These are phyloP conservation scores for Hiodon tergisus DNA, from an alignment of 2,113 vertebrate species.

Conservation along the genomic window DNA sequence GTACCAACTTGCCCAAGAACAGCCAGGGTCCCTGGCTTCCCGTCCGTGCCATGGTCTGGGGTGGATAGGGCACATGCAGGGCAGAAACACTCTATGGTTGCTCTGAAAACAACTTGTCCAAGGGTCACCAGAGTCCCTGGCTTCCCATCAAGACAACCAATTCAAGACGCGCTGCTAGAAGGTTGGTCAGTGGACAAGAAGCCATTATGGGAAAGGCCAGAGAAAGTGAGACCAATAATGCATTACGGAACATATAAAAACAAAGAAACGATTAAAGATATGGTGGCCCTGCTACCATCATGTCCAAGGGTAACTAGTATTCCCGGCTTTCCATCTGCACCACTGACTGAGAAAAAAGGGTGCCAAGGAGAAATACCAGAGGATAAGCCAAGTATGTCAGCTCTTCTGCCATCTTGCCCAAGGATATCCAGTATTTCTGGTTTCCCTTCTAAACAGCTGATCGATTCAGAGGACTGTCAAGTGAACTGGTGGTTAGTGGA, in stretches of 20 bases:
- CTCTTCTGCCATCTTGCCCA: constrained; percentile 32
- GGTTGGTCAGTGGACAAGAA: constrained; percentile 10
- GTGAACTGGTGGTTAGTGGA: constrained; percentile 22
- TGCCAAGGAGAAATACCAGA: not conserved
- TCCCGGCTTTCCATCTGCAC: constrained; percentile 38
- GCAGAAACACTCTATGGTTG: not conserved
- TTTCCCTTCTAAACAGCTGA: constrained; percentile 29
- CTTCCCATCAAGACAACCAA: constrained; percentile 22
- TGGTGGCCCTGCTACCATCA: constrained; percentile 15
- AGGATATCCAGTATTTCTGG: constrained; percentile 36
- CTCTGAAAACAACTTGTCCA: not conserved
- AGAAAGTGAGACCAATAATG: constrained; percentile 22
- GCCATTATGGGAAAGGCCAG: constrained; percentile 10
- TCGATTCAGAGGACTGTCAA: not conserved
- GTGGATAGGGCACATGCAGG: not conserved
- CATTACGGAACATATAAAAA: not conserved
- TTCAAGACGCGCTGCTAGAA: not conserved
- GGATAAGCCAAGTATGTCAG: constrained; percentile 28
- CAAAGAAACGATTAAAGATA: constrained; percentile 9
- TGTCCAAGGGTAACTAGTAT: constrained; percentile 26
- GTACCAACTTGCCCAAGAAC: constrained; percentile 20
- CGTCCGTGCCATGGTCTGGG: constrained; percentile 1
- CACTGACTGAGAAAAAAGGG: constrained; percentile 22
- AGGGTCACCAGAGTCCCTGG: not conserved
- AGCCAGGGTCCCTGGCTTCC: constrained; percentile 17